Conservation (phyloP, 2,888 invertebrate species). For the Lepetodrilus schrolli region DNA sequence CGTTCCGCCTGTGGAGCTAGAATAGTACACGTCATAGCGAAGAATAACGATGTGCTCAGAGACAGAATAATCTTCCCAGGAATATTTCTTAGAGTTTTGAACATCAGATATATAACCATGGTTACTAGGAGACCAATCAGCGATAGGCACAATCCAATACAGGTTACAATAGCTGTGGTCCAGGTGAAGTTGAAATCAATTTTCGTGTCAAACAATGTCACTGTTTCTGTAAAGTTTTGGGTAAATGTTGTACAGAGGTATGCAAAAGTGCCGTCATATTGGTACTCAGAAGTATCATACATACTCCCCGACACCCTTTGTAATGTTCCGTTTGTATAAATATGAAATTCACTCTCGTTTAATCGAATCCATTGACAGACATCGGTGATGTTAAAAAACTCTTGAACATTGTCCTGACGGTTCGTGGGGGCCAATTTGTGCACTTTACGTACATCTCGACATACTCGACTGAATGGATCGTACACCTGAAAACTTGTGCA, state of each 20-base stretch:
- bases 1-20: constrained; percentile 73
- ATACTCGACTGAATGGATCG: constrained; percentile 43
- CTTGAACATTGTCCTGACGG: neutral
- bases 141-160: constrained; percentile 81
- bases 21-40: constrained; percentile 77
- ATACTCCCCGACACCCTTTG: constrained; percentile 13
- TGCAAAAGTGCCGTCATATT: constrained; percentile 29
- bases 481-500: constrained; percentile 44
- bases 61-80: constrained; percentile 78
- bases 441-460: constrained; percentile 28
- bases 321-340: constrained; percentile 34
- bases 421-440: neutral
- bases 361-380: constrained; percentile 29
- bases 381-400: neutral
- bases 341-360: constrained; percentile 34
- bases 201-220: neutral
- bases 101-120: constrained; percentile 76
- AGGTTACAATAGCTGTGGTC: constrained; percentile 75
- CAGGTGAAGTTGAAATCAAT: constrained; percentile 35
- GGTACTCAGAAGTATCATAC: constrained; percentile 37
- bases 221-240: constrained; percentile 33
- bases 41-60: constrained; percentile 76
- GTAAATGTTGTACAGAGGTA: constrained; percentile 44
- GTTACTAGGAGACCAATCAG: constrained; percentile 76
- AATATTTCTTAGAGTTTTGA: constrained; percentile 77